Base-by-base conservation (phyloP, 2,888 invertebrate genomes). In the Cynaeus angustus region DNA sequence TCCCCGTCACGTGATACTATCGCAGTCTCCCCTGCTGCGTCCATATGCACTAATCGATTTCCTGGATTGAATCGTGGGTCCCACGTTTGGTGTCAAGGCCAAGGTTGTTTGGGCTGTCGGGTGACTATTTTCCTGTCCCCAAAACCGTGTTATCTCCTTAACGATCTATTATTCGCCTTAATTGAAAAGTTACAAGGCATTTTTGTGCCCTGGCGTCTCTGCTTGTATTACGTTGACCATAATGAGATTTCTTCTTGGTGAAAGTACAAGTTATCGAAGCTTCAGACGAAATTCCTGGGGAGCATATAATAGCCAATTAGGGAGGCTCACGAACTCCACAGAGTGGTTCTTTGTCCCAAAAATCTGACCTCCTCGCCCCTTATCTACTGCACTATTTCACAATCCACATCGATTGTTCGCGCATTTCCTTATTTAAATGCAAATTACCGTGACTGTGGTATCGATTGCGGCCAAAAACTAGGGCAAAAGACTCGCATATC, bases 401-500 rank as follows among this genome's bases (percentile, higher is more conserved):
- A 73, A 71, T 69, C 46, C 41, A 64, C 65, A 58, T 75, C 75
- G 74, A 74, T 74, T 74, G 73, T 75, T 74, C 73, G 65, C 71
- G 56, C 69, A 71, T 74, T 73, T 72, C 71, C 72, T 70, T 65
- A 70, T 72, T 69, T 48, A 66, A 69, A 74, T 74, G 71, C 66
- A 72, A 68, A 72, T 62, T 65, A 62, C 58, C 72, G 68, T 74
- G 74, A 72, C 74, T 74, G 66, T 12, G 14, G 55, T 58, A 66
- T 66, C 66, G 66, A 66, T 66, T 66, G 58, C 66, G 38, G 41
- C 16, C 45, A 26, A 46, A 66, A 68, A 65, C 55, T 50, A 46
- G 64, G 52, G 56, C 52, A 58, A 64, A 65, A 55, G 64, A 56
- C 64, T 69, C 58, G 45, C 65, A 69, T 66, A 69, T 69, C 68